phyloP scores from a whole-genome alignment of 2,797 vertebrate species.

The Halcyon smyrnensis region DNA sequence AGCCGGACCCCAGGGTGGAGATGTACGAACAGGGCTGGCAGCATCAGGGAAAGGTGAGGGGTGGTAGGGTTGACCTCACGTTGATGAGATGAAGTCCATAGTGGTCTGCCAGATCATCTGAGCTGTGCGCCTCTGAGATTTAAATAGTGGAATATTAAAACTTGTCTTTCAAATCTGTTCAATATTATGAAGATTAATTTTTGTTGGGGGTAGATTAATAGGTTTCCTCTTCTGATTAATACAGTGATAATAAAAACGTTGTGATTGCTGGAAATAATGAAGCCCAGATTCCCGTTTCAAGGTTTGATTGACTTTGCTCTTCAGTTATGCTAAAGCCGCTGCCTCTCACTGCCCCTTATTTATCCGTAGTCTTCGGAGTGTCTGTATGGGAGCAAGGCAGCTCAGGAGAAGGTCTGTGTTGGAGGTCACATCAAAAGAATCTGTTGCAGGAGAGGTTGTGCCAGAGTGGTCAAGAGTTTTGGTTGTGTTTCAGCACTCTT shows the following conservation, averaged over 20 bases:
- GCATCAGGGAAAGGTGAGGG: background rate
- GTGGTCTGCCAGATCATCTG: background rate
- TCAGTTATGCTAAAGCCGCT: conserved; percentile 8
- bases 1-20: background rate
- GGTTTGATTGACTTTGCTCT: conserved; percentile 63
- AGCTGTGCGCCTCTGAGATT: background rate
- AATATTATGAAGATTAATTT: conserved; percentile 65
- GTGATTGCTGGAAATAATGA: conserved; percentile 70
- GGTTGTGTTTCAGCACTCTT: background rate
- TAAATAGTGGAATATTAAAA: conserved; percentile 45
- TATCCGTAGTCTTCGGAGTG: background rate
- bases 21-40: background rate
- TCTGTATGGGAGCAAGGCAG: background rate
- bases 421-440: background rate
- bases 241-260: conserved; percentile 67
- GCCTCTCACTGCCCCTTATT: background rate
- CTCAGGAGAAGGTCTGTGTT: background rate
- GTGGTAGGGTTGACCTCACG: background rate
- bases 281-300: conserved; percentile 47
- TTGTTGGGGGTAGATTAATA: conserved; percentile 70
- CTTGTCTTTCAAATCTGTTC: conserved; percentile 54
- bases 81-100: background rate
- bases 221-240: conserved; percentile 72
- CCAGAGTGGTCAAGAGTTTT: background rate
- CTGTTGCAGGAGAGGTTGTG: background rate